Evolutionary conservation across 30 jellyfish, hydroid and myxozoan species (phyloP).

Genomic region (Nemopilema nomurai): DNA sequence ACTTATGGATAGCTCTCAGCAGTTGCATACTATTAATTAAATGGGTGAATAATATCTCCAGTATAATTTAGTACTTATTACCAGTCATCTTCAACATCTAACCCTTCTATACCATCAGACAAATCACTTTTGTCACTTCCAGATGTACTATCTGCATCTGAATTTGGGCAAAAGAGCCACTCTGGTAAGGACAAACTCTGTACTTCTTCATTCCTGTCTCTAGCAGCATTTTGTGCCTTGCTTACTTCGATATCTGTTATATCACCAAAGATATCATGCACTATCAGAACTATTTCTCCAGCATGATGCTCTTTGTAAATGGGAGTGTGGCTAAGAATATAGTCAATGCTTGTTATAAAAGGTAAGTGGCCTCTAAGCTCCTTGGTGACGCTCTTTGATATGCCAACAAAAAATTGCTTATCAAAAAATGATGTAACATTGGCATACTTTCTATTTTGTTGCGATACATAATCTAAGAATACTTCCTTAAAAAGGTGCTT

Average conservation of each 20-base stretch:
- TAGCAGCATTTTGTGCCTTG: constrained; percentile 11
- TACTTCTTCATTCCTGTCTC: neutral
- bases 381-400: constrained; percentile 3
- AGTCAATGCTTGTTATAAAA: constrained; percentile 12
- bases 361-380: neutral
- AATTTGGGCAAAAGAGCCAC: neutral
- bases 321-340: constrained; percentile 21
- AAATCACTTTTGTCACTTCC: neutral
- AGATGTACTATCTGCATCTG: neutral
- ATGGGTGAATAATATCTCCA: neutral
- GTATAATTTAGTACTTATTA: neutral
- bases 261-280: constrained; percentile 20
- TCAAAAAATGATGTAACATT: constrained; percentile 1
- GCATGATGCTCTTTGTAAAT: neutral
- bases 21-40: neutral
- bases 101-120: neutral
- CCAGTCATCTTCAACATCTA: neutral
- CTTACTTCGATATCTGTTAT: neutral
- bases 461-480: neutral
- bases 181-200: neutral
- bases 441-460: neutral
- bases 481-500: constrained; percentile 1
- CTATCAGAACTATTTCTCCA: constrained; percentile 10
- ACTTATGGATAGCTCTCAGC: neutral
- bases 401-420: constrained; percentile 2